Evolutionary conservation across 2,797 vertebrate species (phyloP).

Genomic region (Arctocebus calabarensis): DNA sequence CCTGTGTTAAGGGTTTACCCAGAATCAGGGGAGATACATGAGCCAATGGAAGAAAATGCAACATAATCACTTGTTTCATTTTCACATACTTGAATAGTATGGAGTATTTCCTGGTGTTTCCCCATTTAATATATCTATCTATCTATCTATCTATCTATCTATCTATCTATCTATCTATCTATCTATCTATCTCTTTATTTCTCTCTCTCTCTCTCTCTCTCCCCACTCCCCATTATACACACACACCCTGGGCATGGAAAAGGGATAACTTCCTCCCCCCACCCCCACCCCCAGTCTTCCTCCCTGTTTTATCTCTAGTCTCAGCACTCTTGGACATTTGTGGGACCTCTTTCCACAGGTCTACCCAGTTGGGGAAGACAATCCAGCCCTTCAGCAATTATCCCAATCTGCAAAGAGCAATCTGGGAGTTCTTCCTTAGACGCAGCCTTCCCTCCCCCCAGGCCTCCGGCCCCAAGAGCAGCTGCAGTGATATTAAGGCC

Average conservation of each 20-base stretch:
- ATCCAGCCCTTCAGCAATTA: slow-evolving; percentile 78
- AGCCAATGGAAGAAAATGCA: background rate
- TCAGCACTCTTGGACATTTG: background rate
- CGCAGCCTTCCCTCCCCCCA: background rate
- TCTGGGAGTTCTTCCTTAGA: slow-evolving; percentile 78
- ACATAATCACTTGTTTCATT: background rate
- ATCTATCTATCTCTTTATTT: background rate
- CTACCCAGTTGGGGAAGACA: slow-evolving; percentile 75
- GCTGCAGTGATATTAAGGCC: slow-evolving; percentile 85
- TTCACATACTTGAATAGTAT: background rate
- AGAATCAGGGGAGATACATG: background rate
- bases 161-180: background rate
- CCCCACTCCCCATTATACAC: background rate
- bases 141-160: background rate
- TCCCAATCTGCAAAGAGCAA: slow-evolving; percentile 77
- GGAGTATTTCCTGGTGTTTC: background rate
- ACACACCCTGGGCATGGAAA: too few relatives aligned
- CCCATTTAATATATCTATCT: background rate
- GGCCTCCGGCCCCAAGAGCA: slow-evolving; percentile 57
- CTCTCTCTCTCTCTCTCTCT: too few relatives aligned
- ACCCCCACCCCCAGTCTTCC: background rate
- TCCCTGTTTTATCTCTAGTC: background rate
- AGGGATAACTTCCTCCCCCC: background rate
- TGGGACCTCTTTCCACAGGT: slow-evolving; percentile 73
- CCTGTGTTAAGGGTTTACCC: background rate